Evolutionary conservation across 2,113 vertebrate species (phyloP), one percentile per base, ranked within the genome.

Genomic region (Anhinga anhinga): DNA sequence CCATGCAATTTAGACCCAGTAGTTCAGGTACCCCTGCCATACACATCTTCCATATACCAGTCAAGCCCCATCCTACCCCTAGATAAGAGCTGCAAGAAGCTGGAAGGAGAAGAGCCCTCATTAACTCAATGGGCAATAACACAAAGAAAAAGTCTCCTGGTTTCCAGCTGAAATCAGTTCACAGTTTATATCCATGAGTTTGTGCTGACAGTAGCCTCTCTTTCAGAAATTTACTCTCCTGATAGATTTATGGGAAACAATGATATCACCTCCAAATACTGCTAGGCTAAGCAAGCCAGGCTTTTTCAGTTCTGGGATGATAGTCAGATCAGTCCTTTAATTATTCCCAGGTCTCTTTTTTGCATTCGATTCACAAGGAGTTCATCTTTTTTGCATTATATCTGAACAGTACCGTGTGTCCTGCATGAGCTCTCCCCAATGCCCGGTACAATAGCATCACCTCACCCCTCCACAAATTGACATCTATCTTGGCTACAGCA

Each of bases 231-330:
- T 73, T 69, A 80, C 72, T 73, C 62, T 81, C 25, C 59, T 53
- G 23, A 83, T 62, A 92, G 83, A 93, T 95, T 96, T 94, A 96
- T 66, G 70, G 76, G 88, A 86, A 92, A 62, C 50, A 86, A 70
- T 93, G 71, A 92, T 83, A 88, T 86, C 86, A 86, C 72, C 76
- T 86, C 72, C 58, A 63, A 91, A 88, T 95, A 73, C 73, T 95
- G 88, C 91, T 78, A 70, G 42, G 93, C 86, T 96, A 96, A 96
- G 93, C 95, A 95, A 96, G 69, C 61, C 69, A 65, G 26, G 30
- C 42, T 81, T 71, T 84, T 86, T 61, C 50, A 53, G 36, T 53
- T 77, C 76, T 70, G 59, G 27, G 66, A 80, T 72, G 90, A 82
- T 3, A 73, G 62, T 88, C 71, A 66, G 71, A 86, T 38, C 42